Percentiles rank a stretch among this genome's conserved stretches.
Evolutionary conservation across 1,140 invertebrate genomes (phyloP).

Genomic region (Meloidogyne chitwoodi): DNA sequence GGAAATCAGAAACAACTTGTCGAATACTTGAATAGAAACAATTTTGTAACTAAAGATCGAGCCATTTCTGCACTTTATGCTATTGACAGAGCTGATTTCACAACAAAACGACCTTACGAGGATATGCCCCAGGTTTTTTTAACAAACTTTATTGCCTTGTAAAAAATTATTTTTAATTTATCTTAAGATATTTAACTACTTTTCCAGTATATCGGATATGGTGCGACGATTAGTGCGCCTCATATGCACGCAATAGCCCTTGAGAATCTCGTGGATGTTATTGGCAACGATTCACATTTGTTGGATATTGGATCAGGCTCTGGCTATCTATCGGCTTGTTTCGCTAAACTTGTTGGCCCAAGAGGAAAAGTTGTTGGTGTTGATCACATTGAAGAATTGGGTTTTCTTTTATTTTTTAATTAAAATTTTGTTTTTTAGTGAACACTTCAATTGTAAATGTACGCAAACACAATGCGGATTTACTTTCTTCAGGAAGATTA

Average conservation of each 20-base stretch:
- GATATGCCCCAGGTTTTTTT: constrained; percentile 87
- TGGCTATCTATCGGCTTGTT: constrained; percentile 90
- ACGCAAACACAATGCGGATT: constrained; percentile 70
- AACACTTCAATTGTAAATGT: constrained; percentile 74
- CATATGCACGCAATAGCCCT: constrained; percentile 97
- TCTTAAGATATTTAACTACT: too few relatives aligned
- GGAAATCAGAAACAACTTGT: too few relatives aligned
- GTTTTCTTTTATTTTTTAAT: too few relatives aligned
- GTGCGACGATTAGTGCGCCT: constrained; percentile 91
- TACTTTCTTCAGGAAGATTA: constrained; percentile 69
- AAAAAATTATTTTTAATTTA: too few relatives aligned
- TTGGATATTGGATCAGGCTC: constrained; percentile 92
- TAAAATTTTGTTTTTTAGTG: constrained; percentile 54
- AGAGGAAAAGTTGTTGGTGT: constrained; percentile 78
- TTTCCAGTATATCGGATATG: constrained; percentile 67
- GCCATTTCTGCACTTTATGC: constrained; percentile 78
- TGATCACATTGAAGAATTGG: constrained; percentile 83
- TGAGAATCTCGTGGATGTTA: constrained; percentile 77
- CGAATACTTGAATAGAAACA: constrained; percentile 63
- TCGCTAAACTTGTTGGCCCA: constrained; percentile 78
- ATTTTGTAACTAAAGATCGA: constrained; percentile 73
- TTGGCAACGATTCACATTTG: constrained; percentile 72
- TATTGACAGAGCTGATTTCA: constrained; percentile 77
- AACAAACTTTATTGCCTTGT: constrained; percentile 62
- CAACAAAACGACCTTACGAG: constrained; percentile 73